Evolutionary conservation across 2,797 vertebrate genomes (phyloP).

Genomic region (Fistularia tabacaria): DNA sequence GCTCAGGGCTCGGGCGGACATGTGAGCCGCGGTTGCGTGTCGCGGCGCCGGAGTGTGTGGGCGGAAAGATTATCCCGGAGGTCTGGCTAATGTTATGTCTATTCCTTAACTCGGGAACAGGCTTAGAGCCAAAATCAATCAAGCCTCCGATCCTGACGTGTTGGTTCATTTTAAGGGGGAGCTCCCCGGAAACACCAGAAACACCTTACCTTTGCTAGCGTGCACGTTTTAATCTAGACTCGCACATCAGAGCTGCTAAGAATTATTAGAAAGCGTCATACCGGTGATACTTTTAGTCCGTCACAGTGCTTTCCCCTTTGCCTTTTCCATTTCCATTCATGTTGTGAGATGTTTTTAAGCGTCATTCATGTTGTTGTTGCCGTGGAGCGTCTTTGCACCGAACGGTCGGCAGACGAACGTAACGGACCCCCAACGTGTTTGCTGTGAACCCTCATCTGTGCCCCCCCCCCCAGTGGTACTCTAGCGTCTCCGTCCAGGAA

Average conservation of each 20-base stretch:
- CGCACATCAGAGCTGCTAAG: too few species aligned
- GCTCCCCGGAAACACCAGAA: neutral
- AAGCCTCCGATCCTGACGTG: slow-evolving; percentile 19
- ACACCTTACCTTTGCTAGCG: too few species aligned
- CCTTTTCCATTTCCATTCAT: slow-evolving; percentile 32
- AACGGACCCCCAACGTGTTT: too few species aligned
- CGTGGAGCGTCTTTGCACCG: too few species aligned
- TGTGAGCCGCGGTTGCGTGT: slow-evolving; percentile 42
- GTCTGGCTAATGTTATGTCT: slow-evolving; percentile 57
- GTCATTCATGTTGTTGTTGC: slow-evolving; percentile 12
- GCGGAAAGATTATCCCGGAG: slow-evolving; percentile 39
- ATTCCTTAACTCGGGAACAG: slow-evolving; percentile 32
- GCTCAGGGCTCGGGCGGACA: slow-evolving; percentile 13
- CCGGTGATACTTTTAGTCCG: slow-evolving; percentile 19
- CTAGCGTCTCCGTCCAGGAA: slow-evolving; percentile 3
- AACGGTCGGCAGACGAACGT: too few species aligned
- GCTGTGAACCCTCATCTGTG: too few species aligned
- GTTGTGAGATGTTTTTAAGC: slow-evolving; percentile 18
- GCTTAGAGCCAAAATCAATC: slow-evolving; percentile 40
- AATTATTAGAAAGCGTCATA: neutral
- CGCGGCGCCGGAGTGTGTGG: slow-evolving; percentile 26
- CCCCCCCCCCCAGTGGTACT: neutral
- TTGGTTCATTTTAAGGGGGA: slow-evolving; percentile 1
- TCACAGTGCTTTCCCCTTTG: slow-evolving; percentile 39
- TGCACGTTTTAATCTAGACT: too few species aligned